Evolutionary conservation across 2,797 vertebrate species (phyloP).

Genomic region (Lacerta viridis): DNA sequence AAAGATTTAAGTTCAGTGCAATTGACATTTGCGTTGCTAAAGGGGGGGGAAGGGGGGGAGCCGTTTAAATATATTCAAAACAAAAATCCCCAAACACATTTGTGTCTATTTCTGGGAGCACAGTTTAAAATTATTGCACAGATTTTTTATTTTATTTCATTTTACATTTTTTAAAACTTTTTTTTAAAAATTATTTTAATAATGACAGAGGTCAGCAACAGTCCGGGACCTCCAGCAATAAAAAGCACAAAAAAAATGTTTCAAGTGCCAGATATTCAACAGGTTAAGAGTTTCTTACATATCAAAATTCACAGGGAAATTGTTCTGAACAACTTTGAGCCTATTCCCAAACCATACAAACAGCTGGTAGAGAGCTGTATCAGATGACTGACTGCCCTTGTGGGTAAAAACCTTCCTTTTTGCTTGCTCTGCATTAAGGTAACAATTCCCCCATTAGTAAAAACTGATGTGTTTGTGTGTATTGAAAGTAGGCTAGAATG

Average conservation of each 20-base stretch:
- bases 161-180: conserved; percentile 72
- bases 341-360: conserved; percentile 75
- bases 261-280: conserved; percentile 83
- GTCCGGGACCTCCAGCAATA: conserved; percentile 82
- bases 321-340: conserved; percentile 74
- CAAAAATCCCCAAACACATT: conserved; percentile 79
- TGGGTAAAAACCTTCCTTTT: conserved; percentile 66
- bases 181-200: conserved; percentile 68
- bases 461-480: conserved; percentile 65
- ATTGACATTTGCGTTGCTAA: conserved; percentile 84
- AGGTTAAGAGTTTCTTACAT: conserved; percentile 79
- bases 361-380: conserved; percentile 79
- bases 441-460: conserved; percentile 70
- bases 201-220: conserved; percentile 83
- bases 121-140: conserved; percentile 88
- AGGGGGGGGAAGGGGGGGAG: conserved; percentile 79
- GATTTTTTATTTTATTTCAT: conserved; percentile 71
- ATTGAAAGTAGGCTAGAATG: conserved; percentile 76
- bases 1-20: conserved; percentile 85
- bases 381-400: conserved; percentile 75
- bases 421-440: conserved; percentile 69
- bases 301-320: conserved; percentile 76
- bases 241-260: conserved; percentile 72
- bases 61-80: conserved; percentile 85
- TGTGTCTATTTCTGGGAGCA: conserved; percentile 88